A percentile compares a stretch with the other conserved stretches of the same genome.
Conservation (phyloP, 2,888 invertebrate genomes). For the Hyposoter dolosus region DNA sequence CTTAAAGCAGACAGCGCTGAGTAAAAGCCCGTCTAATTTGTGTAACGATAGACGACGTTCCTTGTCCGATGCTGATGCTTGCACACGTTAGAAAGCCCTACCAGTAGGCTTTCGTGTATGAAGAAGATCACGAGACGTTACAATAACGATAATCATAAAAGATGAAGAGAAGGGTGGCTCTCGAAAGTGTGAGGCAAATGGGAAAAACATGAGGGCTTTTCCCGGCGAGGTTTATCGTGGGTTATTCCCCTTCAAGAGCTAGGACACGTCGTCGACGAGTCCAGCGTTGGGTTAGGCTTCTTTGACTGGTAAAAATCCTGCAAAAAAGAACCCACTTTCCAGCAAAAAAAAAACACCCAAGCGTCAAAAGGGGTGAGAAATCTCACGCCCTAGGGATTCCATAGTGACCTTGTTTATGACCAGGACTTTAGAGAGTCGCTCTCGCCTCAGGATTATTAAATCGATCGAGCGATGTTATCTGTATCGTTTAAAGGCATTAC, state of each 20-base stretch:
- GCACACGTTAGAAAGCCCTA: conserved; percentile 31
- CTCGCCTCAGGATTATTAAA: conserved; percentile 32
- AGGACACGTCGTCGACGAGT: conserved; percentile 11
- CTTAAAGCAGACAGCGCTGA: conserved; percentile 82
- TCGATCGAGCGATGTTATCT: conserved; percentile 23
- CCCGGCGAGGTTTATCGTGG: conserved; percentile 34
- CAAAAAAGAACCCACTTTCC: conserved; percentile 13
- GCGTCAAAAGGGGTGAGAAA: conserved; percentile 6
- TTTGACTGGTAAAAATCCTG: conserved; percentile 10
- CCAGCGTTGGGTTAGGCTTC: conserved; percentile 37
- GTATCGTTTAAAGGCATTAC: neutral
- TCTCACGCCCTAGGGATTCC: conserved; percentile 15
- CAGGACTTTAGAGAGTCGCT: conserved; percentile 15
- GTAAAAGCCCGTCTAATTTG: conserved; percentile 79
- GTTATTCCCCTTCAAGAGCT: conserved; percentile 9
- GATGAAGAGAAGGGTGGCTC: conserved; percentile 39
- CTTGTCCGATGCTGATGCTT: conserved; percentile 36
- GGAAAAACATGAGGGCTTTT: conserved; percentile 37
- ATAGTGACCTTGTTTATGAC: conserved; percentile 55
- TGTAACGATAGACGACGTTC: conserved; percentile 63
- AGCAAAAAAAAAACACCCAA: neutral
- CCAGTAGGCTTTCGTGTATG: conserved; percentile 20
- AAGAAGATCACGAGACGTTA: conserved; percentile 34
- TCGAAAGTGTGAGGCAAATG: conserved; percentile 10
- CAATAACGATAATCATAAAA: conserved; percentile 48